These are phyloP conservation scores for Channa argus DNA, from an alignment of 2,113 vertebrate species.

Conservation along the genomic window DNA sequence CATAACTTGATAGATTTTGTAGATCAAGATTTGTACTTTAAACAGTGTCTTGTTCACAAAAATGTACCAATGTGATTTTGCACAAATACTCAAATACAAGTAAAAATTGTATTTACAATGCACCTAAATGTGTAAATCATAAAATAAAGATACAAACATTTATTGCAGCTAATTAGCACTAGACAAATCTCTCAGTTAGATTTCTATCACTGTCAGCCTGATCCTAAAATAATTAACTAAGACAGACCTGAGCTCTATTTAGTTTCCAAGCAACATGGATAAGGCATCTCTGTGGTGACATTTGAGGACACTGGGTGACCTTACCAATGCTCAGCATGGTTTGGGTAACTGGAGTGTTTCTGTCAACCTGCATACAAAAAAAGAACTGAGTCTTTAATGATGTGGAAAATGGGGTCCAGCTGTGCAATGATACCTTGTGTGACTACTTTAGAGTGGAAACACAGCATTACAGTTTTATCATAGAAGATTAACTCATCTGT, in stretches of 20 bases:
- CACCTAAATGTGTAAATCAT: too few relatives aligned
- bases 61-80: too few relatives aligned
- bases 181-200: too few relatives aligned
- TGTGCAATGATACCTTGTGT: slow-evolving; percentile 23
- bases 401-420: slow-evolving; percentile 15
- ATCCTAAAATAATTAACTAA: not conserved
- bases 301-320: slow-evolving; percentile 12
- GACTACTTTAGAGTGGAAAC: slow-evolving; percentile 12
- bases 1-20: too few relatives aligned
- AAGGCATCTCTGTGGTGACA: slow-evolving; percentile 9
- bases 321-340: slow-evolving; percentile 14
- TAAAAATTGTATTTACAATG: too few relatives aligned
- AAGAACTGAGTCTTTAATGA: slow-evolving; percentile 15
- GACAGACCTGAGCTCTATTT: not conserved
- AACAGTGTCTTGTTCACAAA: too few relatives aligned
- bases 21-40: too few relatives aligned
- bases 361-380: not conserved
- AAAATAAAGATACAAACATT: too few relatives aligned
- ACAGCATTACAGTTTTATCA: not conserved
- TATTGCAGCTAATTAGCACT: too few relatives aligned
- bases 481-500: slow-evolving; percentile 28
- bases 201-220: too few relatives aligned
- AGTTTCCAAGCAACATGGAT: slow-evolving; percentile 22
- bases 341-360: slow-evolving; percentile 22
- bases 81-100: too few relatives aligned